Evolutionary conservation across 35 echinoderm and acorn worm genomes (phyloP).

Genomic region (Apostichopus japonicus): DNA sequence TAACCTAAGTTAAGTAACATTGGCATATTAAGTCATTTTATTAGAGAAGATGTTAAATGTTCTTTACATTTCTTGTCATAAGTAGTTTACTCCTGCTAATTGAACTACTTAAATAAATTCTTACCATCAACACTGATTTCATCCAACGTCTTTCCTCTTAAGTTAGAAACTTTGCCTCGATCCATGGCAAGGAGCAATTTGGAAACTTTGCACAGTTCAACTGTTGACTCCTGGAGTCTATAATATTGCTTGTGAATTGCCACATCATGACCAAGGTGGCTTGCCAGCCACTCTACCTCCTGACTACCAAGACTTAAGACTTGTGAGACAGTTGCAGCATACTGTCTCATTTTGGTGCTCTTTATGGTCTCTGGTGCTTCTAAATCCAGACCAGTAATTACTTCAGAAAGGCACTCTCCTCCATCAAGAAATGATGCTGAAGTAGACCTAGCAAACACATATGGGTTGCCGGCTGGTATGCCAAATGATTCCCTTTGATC

Average conservation of each 20-base stretch:
- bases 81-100: too few relatives aligned
- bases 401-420: background rate
- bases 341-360: slow-evolving; percentile 31
- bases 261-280: slow-evolving; percentile 28
- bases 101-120: too few relatives aligned
- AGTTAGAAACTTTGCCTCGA: background rate
- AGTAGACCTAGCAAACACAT: too few relatives aligned
- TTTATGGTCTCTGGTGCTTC: background rate
- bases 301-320: background rate
- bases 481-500: too few relatives aligned
- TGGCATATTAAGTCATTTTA: too few relatives aligned
- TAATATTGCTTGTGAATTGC: background rate
- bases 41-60: too few relatives aligned
- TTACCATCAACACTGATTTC: slow-evolving; percentile 13
- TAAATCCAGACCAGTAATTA: background rate
- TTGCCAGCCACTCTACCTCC: background rate
- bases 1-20: too few relatives aligned
- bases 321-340: slow-evolving; percentile 9
- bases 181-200: background rate
- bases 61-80: too few relatives aligned
- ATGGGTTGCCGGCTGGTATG: too few relatives aligned
- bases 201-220: too few relatives aligned
- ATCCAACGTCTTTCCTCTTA: background rate
- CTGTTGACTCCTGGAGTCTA: too few relatives aligned
- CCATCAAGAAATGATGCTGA: background rate